Evolutionary conservation across 2,113 vertebrate species (phyloP).

Genomic region (Paracanthobrama guichenoti): DNA sequence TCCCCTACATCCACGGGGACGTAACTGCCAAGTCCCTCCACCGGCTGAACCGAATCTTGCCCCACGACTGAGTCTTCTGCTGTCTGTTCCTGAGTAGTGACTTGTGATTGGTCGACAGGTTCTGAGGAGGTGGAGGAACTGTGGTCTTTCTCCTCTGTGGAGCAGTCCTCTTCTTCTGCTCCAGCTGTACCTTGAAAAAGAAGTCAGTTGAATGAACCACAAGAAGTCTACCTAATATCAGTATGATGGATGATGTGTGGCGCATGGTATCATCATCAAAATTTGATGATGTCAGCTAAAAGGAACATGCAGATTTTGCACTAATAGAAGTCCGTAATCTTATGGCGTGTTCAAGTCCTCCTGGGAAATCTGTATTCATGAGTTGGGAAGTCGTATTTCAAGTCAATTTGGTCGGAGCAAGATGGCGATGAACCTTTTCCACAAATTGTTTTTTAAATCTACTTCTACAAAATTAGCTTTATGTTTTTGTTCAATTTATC

Average conservation of each 20-base stretch:
- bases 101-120: slow-evolving; percentile 62
- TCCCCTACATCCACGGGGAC: slow-evolving; percentile 34
- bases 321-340: not conserved
- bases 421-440: not conserved
- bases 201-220: not conserved
- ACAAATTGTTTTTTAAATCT: not conserved
- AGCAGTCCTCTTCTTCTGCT: slow-evolving; percentile 64
- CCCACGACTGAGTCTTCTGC: slow-evolving; percentile 61
- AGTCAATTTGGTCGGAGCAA: not conserved
- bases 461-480: not conserved
- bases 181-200: slow-evolving; percentile 63
- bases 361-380: not conserved
- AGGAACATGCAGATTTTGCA: not conserved
- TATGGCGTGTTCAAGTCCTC: not conserved
- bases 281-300: not conserved
- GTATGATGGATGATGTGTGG: not conserved
- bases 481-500: too few relatives aligned
- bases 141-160: slow-evolving; percentile 58
- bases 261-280: not conserved
- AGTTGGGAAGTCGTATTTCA: not conserved
- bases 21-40: slow-evolving; percentile 54
- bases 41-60: slow-evolving; percentile 49
- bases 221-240: not conserved
- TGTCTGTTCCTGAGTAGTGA: slow-evolving; percentile 65
- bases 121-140: slow-evolving; percentile 56